Conservation (phyloP, 2,888 invertebrate species). For the Apomyelois bistriatella region DNA sequence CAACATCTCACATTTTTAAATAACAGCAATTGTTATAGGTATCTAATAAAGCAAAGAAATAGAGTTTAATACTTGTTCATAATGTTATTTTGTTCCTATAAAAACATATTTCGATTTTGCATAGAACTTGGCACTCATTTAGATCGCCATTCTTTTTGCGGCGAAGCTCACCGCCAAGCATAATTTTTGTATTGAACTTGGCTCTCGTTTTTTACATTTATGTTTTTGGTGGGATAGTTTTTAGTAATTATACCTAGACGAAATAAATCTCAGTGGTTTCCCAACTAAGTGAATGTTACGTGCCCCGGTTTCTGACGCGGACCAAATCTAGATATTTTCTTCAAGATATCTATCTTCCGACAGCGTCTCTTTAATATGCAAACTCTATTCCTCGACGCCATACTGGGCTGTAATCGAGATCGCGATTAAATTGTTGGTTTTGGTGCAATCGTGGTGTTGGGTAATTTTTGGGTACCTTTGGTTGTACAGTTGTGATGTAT, state of each 20-base stretch:
- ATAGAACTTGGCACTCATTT: too few species aligned
- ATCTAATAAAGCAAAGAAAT: too few species aligned
- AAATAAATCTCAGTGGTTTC: not conserved
- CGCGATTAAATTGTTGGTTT: slow-evolving; percentile 4
- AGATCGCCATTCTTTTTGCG: too few species aligned
- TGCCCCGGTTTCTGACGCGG: not conserved
- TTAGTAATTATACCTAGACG: not conserved
- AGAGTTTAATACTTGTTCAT: too few species aligned
- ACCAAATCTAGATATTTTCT: slow-evolving; percentile 5
- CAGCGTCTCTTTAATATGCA: slow-evolving; percentile 6
- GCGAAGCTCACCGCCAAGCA: too few species aligned
- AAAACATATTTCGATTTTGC: too few species aligned
- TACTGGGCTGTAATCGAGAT: slow-evolving; percentile 1
- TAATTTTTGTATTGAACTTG: too few species aligned
- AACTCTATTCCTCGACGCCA: slow-evolving; percentile 1
- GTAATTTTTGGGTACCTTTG: not conserved
- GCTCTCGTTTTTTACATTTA: too few species aligned
- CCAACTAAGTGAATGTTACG: not conserved
- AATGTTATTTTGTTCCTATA: too few species aligned
- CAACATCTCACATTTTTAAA: too few species aligned
- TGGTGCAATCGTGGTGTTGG: not conserved
- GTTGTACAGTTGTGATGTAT: too few species aligned
- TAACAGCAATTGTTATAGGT: too few species aligned
- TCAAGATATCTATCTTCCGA: slow-evolving; percentile 6
- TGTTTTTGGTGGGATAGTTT: not conserved